Base-by-base conservation (phyloP, 2,888 invertebrate species). In the Diadromus collaris region DNA sequence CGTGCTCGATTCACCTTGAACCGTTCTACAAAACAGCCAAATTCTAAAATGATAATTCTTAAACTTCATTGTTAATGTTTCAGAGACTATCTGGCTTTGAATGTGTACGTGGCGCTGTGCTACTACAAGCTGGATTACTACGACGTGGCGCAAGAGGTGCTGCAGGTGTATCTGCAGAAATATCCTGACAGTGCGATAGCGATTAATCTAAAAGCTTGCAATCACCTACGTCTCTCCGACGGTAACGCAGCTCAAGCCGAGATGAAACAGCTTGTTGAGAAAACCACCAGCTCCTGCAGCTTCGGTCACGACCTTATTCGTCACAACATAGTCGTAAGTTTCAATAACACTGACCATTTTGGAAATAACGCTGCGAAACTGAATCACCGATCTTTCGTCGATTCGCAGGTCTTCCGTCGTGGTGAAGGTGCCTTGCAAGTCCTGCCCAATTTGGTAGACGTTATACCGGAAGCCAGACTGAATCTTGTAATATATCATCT, bases 71-170 rank as follows among this genome's bases (percentile, higher is more conserved):
- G n/a, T n/a, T n/a, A n/a, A n/a, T 70, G 75, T 92, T 92, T 34
- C 91, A 97, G 98, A 85, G 96, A 97, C 70, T 97, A 95, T 91
- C 92, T 98, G 89, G 99, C 99, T 0, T 91, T 99, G 77, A 99
- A 99, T 91, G 98, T 99, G 4, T 99, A 99, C 90, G 96, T 99
- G 75, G 99, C 99, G 0, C 92, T 99, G 19, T 99, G 99, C 89
- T 99, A 99, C 91, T 99, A 99, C 92, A 99, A 99, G 91, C 92
- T 99, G 86, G 99, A 99, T 91, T 99, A 98, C 90, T 99, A 98
- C 89, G 99, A 99, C 91, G 98, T 98, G 61, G 98, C 99, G 0
- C 98, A 99, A 91, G 99, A 99, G 91, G 97, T 98, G n/a, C 92
- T 99, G 16, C 96, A 97, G 27, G 95, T 97, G 27, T 99, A 99